Evolutionary conservation across 2,888 invertebrate species (phyloP).

Genomic region (Leptopilina myrica): DNA sequence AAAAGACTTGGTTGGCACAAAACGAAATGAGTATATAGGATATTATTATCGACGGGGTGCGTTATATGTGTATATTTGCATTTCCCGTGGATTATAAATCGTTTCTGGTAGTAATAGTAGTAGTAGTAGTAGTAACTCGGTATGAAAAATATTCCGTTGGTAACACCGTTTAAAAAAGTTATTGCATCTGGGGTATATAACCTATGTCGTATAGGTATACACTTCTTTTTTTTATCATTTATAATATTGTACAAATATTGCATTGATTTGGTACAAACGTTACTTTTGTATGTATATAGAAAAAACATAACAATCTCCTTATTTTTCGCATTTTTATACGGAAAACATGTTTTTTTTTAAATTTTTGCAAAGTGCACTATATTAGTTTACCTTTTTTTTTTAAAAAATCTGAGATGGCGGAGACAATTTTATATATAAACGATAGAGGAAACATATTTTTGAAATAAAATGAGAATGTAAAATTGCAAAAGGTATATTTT

Average conservation of each 20-base stretch:
- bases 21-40: constrained; percentile 69
- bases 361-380: neutral
- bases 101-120: constrained; percentile 47
- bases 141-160: constrained; percentile 69
- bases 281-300: constrained; percentile 68
- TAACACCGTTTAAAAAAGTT: constrained; percentile 74
- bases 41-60: constrained; percentile 56
- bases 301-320: constrained; percentile 73
- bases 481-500: neutral
- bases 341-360: constrained; percentile 57
- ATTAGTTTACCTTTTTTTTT: neutral
- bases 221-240: constrained; percentile 61
- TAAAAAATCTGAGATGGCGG: neutral
- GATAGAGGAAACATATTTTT: neutral
- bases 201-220: constrained; percentile 73
- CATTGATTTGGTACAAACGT: constrained; percentile 76
- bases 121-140: constrained; percentile 47
- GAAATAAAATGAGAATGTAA: too few relatives aligned
- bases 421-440: neutral
- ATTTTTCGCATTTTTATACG: constrained; percentile 60
- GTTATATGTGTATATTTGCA: constrained; percentile 51
- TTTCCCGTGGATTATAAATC: constrained; percentile 49
- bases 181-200: constrained; percentile 73
- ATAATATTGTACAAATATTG: constrained; percentile 74
- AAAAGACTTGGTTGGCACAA: constrained; percentile 72